A percentile compares a stretch with the other conserved stretches of the same genome.
phyloP scores from a whole-genome alignment of 2,888 invertebrate genomes.

The Brachylomia viminalis region DNA sequence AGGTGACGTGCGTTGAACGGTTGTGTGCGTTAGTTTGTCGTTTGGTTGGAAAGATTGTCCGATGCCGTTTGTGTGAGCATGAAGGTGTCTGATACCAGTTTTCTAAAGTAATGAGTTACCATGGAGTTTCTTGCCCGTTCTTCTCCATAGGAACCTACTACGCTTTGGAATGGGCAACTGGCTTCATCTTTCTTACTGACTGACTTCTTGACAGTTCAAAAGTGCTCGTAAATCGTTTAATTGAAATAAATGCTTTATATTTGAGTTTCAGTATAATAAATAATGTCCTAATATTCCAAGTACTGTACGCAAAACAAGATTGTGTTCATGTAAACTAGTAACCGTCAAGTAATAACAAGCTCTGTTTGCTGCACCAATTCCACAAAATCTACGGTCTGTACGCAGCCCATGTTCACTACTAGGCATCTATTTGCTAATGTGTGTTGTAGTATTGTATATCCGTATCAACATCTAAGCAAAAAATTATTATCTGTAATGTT shows the following conservation, averaged over 20 bases:
- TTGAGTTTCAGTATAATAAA: neutral
- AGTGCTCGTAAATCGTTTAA: neutral
- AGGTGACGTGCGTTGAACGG: neutral
- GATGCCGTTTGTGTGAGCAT: no score
- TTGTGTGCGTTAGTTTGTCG: neutral
- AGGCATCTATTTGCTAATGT: neutral
- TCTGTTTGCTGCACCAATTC: no score
- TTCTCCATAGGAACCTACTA: neutral
- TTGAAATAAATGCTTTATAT: neutral
- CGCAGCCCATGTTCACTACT: neutral
- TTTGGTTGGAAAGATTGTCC: neutral
- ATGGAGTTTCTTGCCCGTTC: neutral
- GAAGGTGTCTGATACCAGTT: neutral
- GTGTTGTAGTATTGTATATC: slow-evolving; percentile 4
- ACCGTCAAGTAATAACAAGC: neutral
- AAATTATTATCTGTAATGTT: slow-evolving; percentile 22
- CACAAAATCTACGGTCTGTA: neutral
- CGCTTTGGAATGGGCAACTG: neutral
- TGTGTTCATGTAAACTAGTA: no score
- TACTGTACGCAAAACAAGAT: neutral
- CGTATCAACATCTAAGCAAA: slow-evolving; percentile 19
- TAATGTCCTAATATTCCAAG: neutral
- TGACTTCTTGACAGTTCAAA: neutral
- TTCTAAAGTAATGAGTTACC: neutral
- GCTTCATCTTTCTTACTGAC: neutral